Conservation (phyloP, 2,888 invertebrate genomes). For the Panopea generosa region DNA sequence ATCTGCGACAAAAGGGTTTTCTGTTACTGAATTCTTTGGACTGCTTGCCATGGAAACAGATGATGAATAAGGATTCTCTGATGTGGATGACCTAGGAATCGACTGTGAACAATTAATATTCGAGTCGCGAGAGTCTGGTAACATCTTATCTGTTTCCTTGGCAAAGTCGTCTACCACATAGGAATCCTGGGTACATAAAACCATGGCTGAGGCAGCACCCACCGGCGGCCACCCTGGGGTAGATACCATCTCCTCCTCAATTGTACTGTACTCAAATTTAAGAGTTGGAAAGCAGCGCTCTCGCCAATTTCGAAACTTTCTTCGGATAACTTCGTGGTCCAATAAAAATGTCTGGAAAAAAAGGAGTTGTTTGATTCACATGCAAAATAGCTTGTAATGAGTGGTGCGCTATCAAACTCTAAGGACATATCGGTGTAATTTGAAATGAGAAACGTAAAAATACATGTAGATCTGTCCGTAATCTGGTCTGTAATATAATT, state of each 20-base stretch:
- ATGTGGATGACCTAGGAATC: background rate
- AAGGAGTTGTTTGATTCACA: too few relatives aligned
- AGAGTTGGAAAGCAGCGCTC: conserved; percentile 58
- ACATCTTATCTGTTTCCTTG: conserved; percentile 56
- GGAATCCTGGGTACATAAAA: conserved; percentile 9
- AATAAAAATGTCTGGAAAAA: conserved; percentile 75
- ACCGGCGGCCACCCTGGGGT: conserved; percentile 80
- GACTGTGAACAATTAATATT: background rate
- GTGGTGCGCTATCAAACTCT: too few relatives aligned
- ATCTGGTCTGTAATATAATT: too few relatives aligned
- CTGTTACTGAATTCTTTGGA: too few relatives aligned
- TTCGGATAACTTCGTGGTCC: conserved; percentile 69
- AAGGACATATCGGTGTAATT: too few relatives aligned
- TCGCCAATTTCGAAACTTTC: conserved; percentile 54
- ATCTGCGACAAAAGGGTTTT: too few relatives aligned
- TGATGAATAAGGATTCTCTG: background rate
- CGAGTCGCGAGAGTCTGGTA: conserved; percentile 20
- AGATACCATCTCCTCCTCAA: conserved; percentile 77
- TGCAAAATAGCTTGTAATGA: too few relatives aligned
- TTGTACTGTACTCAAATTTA: conserved; percentile 71
- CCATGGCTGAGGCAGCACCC: conserved; percentile 32
- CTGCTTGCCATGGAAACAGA: too few relatives aligned
- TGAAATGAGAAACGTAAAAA: too few relatives aligned
- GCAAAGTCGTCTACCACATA: conserved; percentile 28
- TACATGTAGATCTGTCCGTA: too few relatives aligned